These are phyloP conservation scores for Neodiprion pinetum DNA, from an alignment of 1,140 invertebrate genomes.

Conservation along the genomic window DNA sequence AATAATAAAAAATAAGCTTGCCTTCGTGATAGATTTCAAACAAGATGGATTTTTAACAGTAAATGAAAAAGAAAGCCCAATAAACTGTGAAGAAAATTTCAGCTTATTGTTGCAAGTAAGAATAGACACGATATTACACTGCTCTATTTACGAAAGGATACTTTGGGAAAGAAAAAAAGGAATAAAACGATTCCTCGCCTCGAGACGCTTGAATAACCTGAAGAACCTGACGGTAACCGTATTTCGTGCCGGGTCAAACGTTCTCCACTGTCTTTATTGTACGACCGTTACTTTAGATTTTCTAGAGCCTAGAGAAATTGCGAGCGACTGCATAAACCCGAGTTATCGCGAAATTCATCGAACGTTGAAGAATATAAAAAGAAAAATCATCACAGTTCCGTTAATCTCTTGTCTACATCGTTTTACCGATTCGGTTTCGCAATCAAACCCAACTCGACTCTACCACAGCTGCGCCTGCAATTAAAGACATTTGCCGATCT, in stretches of 20 bases:
- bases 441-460: background rate
- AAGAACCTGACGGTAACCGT: conserved; percentile 6
- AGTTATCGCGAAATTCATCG: conserved; percentile 2
- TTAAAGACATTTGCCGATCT: background rate
- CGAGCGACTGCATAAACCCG: background rate
- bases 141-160: background rate
- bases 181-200: background rate
- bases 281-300: conserved; percentile 5
- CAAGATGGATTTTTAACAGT: too few species aligned
- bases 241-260: conserved; percentile 4
- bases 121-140: background rate
- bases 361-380: background rate
- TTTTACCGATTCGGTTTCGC: background rate
- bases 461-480: background rate
- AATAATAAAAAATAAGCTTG: too few species aligned
- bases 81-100: too few species aligned
- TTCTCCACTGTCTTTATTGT: background rate
- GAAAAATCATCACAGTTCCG: background rate
- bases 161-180: background rate
- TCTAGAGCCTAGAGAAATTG: conserved; percentile 4
- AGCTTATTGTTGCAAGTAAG: too few species aligned
- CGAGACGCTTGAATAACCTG: conserved; percentile 5
- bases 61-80: too few species aligned
- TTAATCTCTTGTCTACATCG: background rate
- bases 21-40: too few species aligned